These are phyloP conservation scores for Distichodus sexfasciatus DNA, from an alignment of 2,797 vertebrate species.

Conservation along the genomic window DNA sequence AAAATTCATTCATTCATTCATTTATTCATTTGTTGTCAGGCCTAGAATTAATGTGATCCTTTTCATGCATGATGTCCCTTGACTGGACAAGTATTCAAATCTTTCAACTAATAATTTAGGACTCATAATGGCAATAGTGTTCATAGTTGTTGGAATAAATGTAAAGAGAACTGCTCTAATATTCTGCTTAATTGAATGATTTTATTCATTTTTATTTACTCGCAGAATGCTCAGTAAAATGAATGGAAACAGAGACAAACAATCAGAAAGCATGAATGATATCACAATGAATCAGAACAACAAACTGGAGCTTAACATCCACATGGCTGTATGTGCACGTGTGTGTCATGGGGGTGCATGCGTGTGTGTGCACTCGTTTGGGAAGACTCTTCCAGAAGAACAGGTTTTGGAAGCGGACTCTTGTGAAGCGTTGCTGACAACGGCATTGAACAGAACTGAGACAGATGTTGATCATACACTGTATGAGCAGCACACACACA, in stretches of 20 bases:
- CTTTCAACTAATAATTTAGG: neutral
- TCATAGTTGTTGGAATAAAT: constrained; percentile 13
- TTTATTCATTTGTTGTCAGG: neutral
- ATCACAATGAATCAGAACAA: no score
- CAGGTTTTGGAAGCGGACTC: constrained; percentile 43
- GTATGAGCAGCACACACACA: constrained; percentile 19
- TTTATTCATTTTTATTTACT: no score
- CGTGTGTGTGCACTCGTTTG: constrained; percentile 5
- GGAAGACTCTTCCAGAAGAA: constrained; percentile 51
- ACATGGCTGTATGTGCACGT: constrained; percentile 47
- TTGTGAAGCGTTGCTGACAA: constrained; percentile 33
- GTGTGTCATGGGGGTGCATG: constrained; percentile 42
- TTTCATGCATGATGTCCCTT: neutral
- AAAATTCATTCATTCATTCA: neutral
- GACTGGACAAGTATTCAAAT: no score
- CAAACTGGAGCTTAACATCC: constrained; percentile 18
- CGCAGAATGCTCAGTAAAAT: no score
- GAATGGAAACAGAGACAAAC: constrained; percentile 1
- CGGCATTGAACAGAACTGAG: constrained; percentile 40
- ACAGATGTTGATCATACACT: constrained; percentile 67
- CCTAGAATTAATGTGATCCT: neutral
- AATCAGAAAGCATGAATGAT: neutral
- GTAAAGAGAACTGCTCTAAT: neutral
- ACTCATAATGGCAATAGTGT: neutral
- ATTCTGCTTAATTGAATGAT: no score